phyloP scores from a whole-genome alignment of 2,888 invertebrate species.

The Andrena fulva region DNA sequence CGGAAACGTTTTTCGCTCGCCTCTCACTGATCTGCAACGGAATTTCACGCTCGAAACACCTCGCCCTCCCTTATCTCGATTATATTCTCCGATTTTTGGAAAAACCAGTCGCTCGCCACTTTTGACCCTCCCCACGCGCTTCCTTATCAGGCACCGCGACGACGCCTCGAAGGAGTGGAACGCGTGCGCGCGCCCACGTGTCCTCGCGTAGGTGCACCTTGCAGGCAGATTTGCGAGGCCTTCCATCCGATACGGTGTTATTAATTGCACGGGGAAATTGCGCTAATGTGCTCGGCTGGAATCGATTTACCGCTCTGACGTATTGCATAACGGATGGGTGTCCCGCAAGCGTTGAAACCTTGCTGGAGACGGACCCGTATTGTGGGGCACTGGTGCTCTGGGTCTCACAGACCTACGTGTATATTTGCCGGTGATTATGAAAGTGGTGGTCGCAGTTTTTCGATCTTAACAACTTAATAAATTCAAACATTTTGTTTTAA shows the following conservation, averaged over 20 bases:
- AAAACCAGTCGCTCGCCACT: conserved; percentile 32
- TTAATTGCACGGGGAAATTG: conserved; percentile 21
- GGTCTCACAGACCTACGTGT: too few relatives aligned
- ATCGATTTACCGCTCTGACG: not conserved
- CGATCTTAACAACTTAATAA: too few relatives aligned
- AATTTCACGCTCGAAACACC: conserved; percentile 4
- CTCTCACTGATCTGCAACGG: not conserved
- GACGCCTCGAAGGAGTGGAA: conserved; percentile 68
- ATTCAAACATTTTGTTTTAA: too few relatives aligned
- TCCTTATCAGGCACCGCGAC: conserved; percentile 69
- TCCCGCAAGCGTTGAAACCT: too few relatives aligned
- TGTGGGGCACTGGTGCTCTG: too few relatives aligned
- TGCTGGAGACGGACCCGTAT: too few relatives aligned
- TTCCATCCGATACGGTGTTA: conserved; percentile 34
- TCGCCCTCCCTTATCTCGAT: not conserved
- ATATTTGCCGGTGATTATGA: too few relatives aligned
- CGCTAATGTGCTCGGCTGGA: conserved; percentile 10
- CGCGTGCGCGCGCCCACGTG: conserved; percentile 63
- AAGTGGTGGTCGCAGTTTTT: too few relatives aligned
- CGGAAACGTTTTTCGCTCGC: not conserved
- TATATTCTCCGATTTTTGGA: conserved; percentile 9
- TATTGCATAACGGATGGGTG: not conserved
- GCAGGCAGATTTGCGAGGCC: conserved; percentile 57
- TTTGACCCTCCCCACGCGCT: conserved; percentile 53
- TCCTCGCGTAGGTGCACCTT: conserved; percentile 67